Evolutionary conservation across 2,888 invertebrate species (phyloP).

Genomic region (Dioctria rufipes): DNA sequence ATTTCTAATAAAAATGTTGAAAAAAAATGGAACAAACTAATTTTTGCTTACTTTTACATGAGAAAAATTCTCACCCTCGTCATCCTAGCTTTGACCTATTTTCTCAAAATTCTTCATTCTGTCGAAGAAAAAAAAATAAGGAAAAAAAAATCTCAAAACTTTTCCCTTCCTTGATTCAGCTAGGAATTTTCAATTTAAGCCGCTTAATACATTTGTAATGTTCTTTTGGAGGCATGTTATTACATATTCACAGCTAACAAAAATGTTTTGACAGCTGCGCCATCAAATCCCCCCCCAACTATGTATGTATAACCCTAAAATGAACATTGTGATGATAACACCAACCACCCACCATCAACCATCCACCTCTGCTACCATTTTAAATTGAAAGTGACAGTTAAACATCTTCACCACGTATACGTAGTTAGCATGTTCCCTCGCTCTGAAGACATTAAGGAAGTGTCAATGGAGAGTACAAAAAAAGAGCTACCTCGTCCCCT

Average conservation of each 20-base stretch:
- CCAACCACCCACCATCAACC: not conserved
- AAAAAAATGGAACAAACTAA: no score
- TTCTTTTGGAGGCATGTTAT: not conserved
- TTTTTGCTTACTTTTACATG: no score
- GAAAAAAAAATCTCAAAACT: no score
- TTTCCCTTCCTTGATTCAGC: no score
- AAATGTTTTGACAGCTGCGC: constrained; percentile 6
- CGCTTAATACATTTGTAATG: constrained; percentile 2
- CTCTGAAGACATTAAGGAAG: not conserved
- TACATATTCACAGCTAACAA: constrained; percentile 6
- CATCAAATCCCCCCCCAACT: not conserved
- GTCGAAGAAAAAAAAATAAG: no score
- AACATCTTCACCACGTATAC: not conserved
- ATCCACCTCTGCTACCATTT: not conserved
- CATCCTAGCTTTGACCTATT: no score
- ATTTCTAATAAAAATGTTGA: no score
- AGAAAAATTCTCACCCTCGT: no score
- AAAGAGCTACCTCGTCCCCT: not conserved
- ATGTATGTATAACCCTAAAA: no score
- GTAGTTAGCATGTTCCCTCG: not conserved
- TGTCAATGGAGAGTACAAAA: not conserved
- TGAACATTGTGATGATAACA: not conserved
- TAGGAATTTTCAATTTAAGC: not conserved
- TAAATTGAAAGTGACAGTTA: not conserved
- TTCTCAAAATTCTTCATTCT: no score